phyloP scores from a whole-genome alignment of 2,888 invertebrate species.

The Hymenopus coronatus region DNA sequence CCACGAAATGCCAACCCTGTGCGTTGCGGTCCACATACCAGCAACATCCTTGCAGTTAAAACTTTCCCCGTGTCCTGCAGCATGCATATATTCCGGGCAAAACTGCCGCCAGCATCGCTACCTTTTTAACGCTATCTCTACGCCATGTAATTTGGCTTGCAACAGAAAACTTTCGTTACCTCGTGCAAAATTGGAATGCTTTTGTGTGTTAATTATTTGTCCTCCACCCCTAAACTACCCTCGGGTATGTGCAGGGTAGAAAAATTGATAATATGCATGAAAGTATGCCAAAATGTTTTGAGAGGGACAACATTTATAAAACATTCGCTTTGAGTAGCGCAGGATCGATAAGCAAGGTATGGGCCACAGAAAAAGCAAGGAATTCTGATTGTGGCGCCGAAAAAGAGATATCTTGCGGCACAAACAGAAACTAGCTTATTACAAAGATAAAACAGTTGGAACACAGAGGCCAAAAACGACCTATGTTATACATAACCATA shows the following conservation, averaged over 20 bases:
- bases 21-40: neutral
- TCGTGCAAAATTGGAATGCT: constrained; percentile 15
- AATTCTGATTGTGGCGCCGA: neutral
- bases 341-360: neutral
- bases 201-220: constrained; percentile 11
- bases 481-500: too few species aligned
- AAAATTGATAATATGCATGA: constrained; percentile 12
- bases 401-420: neutral
- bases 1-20: neutral
- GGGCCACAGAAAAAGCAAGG: neutral
- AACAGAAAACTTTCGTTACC: neutral
- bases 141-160: constrained; percentile 3
- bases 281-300: neutral
- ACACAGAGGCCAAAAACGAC: too few species aligned
- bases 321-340: neutral
- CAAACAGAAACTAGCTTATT: neutral
- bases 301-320: neutral
- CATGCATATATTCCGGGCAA: neutral
- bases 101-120: neutral
- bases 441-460: too few species aligned
- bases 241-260: neutral
- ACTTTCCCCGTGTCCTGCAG: neutral
- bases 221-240: neutral
- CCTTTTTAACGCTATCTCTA: neutral
- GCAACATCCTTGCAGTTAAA: neutral